phyloP scores from a whole-genome alignment of 1,140 invertebrate genomes.

The Drosophila pseudoobscura region DNA sequence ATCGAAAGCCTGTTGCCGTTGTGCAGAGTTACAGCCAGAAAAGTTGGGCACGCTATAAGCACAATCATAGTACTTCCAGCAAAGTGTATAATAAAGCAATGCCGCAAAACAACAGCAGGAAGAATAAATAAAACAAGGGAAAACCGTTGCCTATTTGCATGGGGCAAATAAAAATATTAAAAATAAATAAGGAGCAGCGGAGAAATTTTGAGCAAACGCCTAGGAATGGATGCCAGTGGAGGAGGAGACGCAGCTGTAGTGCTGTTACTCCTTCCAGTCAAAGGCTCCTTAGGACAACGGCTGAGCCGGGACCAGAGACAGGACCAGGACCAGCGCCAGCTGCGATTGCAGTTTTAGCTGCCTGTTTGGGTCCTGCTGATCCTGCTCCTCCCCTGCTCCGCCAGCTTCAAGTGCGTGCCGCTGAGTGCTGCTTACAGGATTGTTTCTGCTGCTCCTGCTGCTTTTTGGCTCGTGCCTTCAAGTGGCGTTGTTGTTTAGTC shows the following conservation, averaged over 20 bases:
- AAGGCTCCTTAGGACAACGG: constrained; percentile 16
- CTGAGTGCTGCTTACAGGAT: constrained; percentile 75
- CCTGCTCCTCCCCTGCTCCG: constrained; percentile 11
- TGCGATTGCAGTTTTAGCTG: constrained; percentile 77
- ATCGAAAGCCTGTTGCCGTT: no score
- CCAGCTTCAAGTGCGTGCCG: constrained; percentile 69
- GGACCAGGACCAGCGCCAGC: constrained; percentile 25
- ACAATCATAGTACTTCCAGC: no score
- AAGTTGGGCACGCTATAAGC: no score
- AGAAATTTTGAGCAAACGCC: constrained; percentile 49
- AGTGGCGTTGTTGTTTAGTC: constrained; percentile 68
- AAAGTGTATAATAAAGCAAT: constrained; percentile 29
- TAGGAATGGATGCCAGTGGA: constrained; percentile 2
- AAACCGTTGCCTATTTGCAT: constrained; percentile 52
- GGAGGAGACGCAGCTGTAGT: constrained; percentile 23
- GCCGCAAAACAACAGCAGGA: constrained; percentile 28
- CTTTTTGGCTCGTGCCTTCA: constrained; percentile 52
- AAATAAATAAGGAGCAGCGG: constrained; percentile 65
- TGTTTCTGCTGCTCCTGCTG: constrained; percentile 48
- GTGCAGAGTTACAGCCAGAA: no score
- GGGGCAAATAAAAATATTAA: constrained; percentile 74
- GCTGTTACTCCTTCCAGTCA: not conserved
- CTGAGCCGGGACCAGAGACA: constrained; percentile 3
- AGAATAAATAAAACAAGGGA: constrained; percentile 24
- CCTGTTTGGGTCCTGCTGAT: constrained; percentile 13